phyloP scores from a whole-genome alignment of 2,113 vertebrate genomes.

The Lepidothrix coronata region DNA sequence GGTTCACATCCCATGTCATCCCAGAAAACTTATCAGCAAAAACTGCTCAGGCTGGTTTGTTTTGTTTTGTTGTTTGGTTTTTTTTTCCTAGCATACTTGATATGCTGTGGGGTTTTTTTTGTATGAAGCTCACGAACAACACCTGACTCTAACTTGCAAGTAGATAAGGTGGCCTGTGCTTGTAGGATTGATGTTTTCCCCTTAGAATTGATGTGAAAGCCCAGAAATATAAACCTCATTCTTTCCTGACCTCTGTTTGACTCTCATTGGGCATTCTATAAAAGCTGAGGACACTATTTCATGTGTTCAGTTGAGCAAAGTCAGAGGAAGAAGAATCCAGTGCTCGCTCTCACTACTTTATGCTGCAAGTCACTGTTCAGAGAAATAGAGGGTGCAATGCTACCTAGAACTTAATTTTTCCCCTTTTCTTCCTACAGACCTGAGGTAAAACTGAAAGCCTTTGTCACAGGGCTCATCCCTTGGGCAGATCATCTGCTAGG shows the following conservation, averaged over 20 bases:
- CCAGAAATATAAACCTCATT: background rate
- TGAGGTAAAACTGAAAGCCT: background rate
- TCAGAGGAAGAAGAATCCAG: background rate
- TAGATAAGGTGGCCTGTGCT: fast-evolving
- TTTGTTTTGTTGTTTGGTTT: no score
- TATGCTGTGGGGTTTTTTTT: background rate
- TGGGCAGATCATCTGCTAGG: background rate
- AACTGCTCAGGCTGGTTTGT: background rate
- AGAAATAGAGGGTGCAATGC: background rate
- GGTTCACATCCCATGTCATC: background rate
- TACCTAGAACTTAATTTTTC: background rate
- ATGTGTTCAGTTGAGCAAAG: background rate
- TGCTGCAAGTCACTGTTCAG: background rate
- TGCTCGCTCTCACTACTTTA: background rate
- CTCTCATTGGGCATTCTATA: background rate
- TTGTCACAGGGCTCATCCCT: background rate
- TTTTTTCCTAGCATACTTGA: background rate
- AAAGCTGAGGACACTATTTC: background rate
- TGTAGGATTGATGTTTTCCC: background rate
- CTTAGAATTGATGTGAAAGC: background rate
- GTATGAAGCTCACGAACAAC: background rate
- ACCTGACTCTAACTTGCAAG: background rate
- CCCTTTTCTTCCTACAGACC: background rate
- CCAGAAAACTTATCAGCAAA: background rate
- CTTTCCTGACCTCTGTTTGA: background rate